phyloP scores from a whole-genome alignment of 2,113 vertebrate species.

The Lipophrys pholis region DNA sequence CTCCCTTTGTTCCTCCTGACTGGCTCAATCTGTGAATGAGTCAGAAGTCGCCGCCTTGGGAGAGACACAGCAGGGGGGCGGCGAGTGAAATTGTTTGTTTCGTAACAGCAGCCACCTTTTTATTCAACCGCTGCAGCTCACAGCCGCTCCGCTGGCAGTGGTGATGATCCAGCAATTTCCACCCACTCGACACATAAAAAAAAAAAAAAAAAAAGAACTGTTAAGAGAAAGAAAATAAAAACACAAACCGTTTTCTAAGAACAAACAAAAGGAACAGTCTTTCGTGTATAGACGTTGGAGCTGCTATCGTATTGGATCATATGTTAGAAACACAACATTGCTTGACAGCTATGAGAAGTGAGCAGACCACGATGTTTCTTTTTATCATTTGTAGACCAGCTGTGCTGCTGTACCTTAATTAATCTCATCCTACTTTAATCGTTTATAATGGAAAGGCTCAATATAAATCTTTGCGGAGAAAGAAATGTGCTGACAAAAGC shows the following conservation, averaged over 20 bases:
- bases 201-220: conserved; percentile 11
- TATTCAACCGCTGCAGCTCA: conserved; percentile 35
- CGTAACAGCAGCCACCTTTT: conserved; percentile 59
- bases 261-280: neutral
- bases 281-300: neutral
- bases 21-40: conserved; percentile 57
- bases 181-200: conserved; percentile 22
- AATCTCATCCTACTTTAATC: neutral
- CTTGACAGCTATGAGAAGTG: neutral
- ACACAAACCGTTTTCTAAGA: neutral
- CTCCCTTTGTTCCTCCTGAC: conserved; percentile 62
- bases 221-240: conserved; percentile 3
- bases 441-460: neutral
- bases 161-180: conserved; percentile 46
- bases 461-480: conserved; percentile 12
- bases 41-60: conserved; percentile 54
- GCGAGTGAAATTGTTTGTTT: conserved; percentile 49
- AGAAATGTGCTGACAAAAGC: neutral
- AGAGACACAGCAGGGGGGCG: conserved; percentile 35
- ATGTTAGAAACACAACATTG: conserved; percentile 8
- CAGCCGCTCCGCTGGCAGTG: neutral
- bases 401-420: conserved; percentile 5
- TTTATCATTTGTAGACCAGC: neutral
- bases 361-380: neutral
- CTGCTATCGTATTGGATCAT: neutral